Base-by-base conservation (phyloP, 2,888 invertebrate genomes). In the Limenitis camilla region DNA sequence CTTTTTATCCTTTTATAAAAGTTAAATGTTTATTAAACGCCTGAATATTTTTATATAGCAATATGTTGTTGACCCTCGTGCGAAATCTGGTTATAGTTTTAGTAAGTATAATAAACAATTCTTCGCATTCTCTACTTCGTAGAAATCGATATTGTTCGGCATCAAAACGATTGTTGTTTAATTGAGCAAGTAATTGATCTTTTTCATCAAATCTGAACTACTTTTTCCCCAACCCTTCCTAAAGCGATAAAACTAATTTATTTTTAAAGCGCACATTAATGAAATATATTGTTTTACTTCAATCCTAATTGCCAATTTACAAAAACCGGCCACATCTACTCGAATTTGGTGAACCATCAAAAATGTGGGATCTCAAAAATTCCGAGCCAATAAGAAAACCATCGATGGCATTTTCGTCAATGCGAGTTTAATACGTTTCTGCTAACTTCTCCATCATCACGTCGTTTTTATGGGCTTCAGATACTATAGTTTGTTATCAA, bases 401-500 rank as follows among this genome's bases (percentile, higher is more conserved):
- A 68, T 67, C 66, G 65, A 74, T 72, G 81, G 78, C 74, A 79
- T 81, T 74, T 78, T 78, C 75, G 77, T 78, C 78, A 79, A 75
- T 74, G 67, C 40, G 50, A 54, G 70, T 71, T 81, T 81, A 81
- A 77, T 82, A 78, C 78, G 77, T 77, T 76, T 78, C 81, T 77
- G 71, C 73, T 80, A 78, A 78, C 78, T 78, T 76, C 72, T 74
- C 69, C 76, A 75, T 81, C 80, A 80, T 78, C 76, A 71, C 74
- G 65, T 60, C 66, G 64, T 78, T 78, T 81, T 81, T 80, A 61
- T 62, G 39, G 39, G 54, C 52, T 64, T 63, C 58, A 60, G 49
- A 52, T 39, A 42, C 50, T 58, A 57, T 40, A 54, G 54, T 53
- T 51, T 47, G 50, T 54, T 47, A 45, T 28, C 41, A 33, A 36